These are phyloP conservation scores for Caenorhabditis drosophilae DNA, from an alignment of 2,888 invertebrate genomes.

Conservation along the genomic window DNA sequence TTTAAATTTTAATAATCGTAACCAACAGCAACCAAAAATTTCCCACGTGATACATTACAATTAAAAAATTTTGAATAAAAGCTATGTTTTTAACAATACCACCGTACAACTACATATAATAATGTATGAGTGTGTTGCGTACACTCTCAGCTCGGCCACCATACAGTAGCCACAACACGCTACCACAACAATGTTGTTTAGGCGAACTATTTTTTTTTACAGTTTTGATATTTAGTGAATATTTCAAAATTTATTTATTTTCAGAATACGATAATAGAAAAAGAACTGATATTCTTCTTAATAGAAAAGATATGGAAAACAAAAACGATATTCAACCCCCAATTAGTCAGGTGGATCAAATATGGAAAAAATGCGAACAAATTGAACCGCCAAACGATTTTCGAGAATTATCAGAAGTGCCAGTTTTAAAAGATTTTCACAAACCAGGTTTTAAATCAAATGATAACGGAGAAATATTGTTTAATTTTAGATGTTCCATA, in stretches of 20 bases:
- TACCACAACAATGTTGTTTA: background rate
- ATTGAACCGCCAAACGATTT: constrained; percentile 71
- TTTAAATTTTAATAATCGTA: too few species aligned
- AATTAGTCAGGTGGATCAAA: background rate
- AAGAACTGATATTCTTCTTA: background rate
- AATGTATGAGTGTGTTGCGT: too few species aligned
- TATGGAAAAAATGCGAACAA: constrained; percentile 25
- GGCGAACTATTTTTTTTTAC: background rate
- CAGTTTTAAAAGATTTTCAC: constrained; percentile 69
- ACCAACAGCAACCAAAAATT: too few species aligned
- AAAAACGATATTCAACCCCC: background rate
- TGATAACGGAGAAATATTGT: background rate
- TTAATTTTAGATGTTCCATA: constrained; percentile 69
- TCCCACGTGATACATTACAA: too few species aligned
- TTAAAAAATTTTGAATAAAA: too few species aligned
- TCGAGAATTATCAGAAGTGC: constrained; percentile 69
- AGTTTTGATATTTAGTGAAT: background rate
- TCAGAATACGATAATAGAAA: background rate
- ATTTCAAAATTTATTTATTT: background rate
- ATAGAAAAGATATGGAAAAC: background rate
- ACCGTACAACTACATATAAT: too few species aligned
- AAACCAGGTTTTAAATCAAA: constrained; percentile 12
- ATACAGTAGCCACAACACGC: too few species aligned
- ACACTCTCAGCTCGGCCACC: too few species aligned
- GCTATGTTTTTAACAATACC: too few species aligned